Percentiles rank a stretch among this genome's conserved stretches.
Evolutionary conservation across 2,797 vertebrate species (phyloP).

Genomic region (Sebastes itinus): DNA sequence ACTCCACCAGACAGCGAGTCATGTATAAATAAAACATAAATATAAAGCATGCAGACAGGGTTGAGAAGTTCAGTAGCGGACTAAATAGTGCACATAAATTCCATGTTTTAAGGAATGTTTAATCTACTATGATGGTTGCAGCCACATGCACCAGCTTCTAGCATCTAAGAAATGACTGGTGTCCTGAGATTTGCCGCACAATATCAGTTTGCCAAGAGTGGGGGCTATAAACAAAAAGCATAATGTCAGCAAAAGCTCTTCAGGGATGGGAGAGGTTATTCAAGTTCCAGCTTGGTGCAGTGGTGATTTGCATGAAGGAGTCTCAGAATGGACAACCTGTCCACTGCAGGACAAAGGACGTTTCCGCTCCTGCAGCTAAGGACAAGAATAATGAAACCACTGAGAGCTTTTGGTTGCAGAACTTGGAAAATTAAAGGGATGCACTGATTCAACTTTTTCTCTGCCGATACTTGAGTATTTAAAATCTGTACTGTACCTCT

Average conservation of each 20-base stretch:
- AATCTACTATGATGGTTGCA: neutral
- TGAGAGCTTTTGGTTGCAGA: neutral
- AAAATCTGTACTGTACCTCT: neutral
- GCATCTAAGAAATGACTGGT: neutral
- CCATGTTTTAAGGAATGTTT: neutral
- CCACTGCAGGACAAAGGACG: neutral
- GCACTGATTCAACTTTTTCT: neutral
- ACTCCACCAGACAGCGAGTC: constrained; percentile 6
- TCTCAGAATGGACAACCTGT: constrained; percentile 2
- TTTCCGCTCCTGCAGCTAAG: neutral
- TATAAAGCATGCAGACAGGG: neutral
- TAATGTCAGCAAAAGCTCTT: neutral
- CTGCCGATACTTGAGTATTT: neutral
- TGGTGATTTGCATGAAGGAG: constrained; percentile 4
- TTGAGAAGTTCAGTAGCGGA: neutral
- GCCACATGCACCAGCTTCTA: neutral
- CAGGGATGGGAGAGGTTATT: neutral
- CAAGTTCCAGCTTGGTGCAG: neutral
- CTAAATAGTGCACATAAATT: neutral
- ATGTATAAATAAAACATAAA: constrained; percentile 16
- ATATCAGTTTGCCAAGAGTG: neutral
- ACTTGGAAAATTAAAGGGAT: neutral
- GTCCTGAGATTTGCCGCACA: neutral
- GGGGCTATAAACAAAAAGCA: neutral
- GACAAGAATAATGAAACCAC: neutral